Conservation (phyloP, 2,797 vertebrate genomes). For the Percopsis omiscomaycus region DNA sequence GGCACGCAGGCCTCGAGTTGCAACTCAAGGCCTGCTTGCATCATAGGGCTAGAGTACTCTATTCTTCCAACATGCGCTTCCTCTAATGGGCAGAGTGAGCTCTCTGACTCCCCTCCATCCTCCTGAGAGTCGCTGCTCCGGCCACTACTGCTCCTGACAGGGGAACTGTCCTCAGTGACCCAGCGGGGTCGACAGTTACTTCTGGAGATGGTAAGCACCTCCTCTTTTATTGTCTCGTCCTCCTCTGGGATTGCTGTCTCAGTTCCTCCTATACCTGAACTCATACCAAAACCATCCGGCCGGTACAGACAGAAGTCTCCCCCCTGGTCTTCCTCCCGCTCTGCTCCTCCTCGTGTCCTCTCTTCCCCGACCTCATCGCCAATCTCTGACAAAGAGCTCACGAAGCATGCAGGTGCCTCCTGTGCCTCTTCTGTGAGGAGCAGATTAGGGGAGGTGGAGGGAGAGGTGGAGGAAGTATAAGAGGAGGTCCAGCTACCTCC, state of each 20-base stretch:
- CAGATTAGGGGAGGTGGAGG: slow-evolving; percentile 89
- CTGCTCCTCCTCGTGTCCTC: slow-evolving; percentile 54
- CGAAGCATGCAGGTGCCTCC: slow-evolving; percentile 79
- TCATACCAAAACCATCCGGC: slow-evolving; percentile 52
- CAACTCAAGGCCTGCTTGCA: slow-evolving; percentile 66
- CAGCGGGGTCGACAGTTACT: slow-evolving; percentile 72
- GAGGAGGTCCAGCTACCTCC: slow-evolving; percentile 92
- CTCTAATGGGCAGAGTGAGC: slow-evolving; percentile 66
- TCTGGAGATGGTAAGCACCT: slow-evolving; percentile 57
- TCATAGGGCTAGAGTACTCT: slow-evolving; percentile 54
- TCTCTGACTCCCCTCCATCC: slow-evolving; percentile 69
- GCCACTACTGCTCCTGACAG: slow-evolving; percentile 71
- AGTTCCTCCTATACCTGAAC: slow-evolving; percentile 48
- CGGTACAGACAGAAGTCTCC: slow-evolving; percentile 57
- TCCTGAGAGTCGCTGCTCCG: slow-evolving; percentile 76
- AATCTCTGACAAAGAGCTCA: slow-evolving; percentile 78
- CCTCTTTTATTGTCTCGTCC: slow-evolving; percentile 63
- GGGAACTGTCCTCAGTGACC: slow-evolving; percentile 71
- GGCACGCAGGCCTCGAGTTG: slow-evolving; percentile 72
- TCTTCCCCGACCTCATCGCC: slow-evolving; percentile 82
- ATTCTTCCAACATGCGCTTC: slow-evolving; percentile 37
- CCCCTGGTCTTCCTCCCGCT: slow-evolving; percentile 60
- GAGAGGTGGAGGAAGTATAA: slow-evolving; percentile 86
- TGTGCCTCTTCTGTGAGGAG: slow-evolving; percentile 81
- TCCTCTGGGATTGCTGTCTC: slow-evolving; percentile 67